Conservation (phyloP, 1,140 invertebrate genomes). For the Drosophila kanapiae region DNA sequence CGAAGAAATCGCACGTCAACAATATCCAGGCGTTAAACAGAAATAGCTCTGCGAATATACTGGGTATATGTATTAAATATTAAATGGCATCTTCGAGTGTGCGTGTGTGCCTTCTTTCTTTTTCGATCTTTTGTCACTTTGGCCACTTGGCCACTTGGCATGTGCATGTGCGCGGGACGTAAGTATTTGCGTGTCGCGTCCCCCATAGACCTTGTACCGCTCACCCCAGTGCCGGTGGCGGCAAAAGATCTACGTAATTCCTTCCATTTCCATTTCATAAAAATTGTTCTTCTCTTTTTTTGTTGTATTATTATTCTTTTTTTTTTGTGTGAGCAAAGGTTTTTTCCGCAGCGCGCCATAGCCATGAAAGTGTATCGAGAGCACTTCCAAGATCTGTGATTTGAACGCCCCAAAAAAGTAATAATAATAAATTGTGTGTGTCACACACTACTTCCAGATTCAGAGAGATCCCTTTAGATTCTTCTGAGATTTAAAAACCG, state of each 20-base stretch:
- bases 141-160: conserved; percentile 20
- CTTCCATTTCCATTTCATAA: conserved; percentile 35
- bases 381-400: conserved; percentile 22
- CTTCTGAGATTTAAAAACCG: background rate
- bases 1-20: conserved; percentile 28
- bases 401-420: background rate
- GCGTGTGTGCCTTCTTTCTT: background rate
- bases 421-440: background rate
- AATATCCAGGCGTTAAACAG: conserved; percentile 52
- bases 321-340: conserved; percentile 33
- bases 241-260: conserved; percentile 75
- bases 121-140: conserved; percentile 19
- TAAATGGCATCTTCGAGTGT: conserved; percentile 13
- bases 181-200: conserved; percentile 21
- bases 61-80: conserved; percentile 14
- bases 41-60: conserved; percentile 56
- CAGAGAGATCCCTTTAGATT: no score
- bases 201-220: conserved; percentile 12
- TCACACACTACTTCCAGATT: no score
- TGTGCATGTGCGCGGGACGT: conserved; percentile 10
- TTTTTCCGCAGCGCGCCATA: conserved; percentile 37
- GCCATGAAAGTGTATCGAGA: conserved; percentile 29
- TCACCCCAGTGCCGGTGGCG: conserved; percentile 26
- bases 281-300: conserved; percentile 1
- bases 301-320: background rate